phyloP scores from a whole-genome alignment of 2,113 vertebrate species.

The Cacatua alba region DNA sequence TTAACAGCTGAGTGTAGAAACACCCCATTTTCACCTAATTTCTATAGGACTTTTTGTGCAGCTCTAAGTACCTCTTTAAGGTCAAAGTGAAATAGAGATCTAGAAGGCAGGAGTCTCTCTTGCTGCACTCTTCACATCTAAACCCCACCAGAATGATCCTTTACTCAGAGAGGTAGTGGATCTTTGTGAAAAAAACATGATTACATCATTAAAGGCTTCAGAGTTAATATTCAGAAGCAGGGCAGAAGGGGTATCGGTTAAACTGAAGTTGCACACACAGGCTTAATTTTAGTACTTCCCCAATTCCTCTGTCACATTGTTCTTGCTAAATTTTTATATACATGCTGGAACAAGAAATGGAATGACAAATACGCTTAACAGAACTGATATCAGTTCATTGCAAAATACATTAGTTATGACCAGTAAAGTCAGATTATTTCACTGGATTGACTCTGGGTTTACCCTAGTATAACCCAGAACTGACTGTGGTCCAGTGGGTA shows the following conservation, averaged over 20 bases:
- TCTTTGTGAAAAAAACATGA: neutral
- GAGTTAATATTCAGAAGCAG: neutral
- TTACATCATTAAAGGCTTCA: neutral
- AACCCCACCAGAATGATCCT: neutral
- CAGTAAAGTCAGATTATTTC: slow-evolving; percentile 31
- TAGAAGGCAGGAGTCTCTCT: neutral
- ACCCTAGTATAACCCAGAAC: neutral
- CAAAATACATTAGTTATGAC: neutral
- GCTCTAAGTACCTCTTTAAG: neutral
- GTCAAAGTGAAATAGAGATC: neutral
- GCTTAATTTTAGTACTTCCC: neutral
- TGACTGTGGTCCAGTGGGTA: neutral
- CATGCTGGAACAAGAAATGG: neutral
- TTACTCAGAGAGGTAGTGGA: neutral
- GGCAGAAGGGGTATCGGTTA: neutral
- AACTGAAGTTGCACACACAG: neutral
- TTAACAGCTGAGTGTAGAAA: neutral
- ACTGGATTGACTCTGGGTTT: slow-evolving; percentile 18
- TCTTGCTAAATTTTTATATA: neutral
- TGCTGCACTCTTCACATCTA: neutral
- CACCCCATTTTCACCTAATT: neutral
- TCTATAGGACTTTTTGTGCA: neutral
- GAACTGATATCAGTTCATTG: slow-evolving; percentile 11
- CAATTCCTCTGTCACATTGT: neutral
- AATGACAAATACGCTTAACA: neutral